Evolutionary conservation across 1,140 invertebrate species (phyloP), one percentile per base, ranked within the genome.

Genomic region (Atta cephalotes): DNA sequence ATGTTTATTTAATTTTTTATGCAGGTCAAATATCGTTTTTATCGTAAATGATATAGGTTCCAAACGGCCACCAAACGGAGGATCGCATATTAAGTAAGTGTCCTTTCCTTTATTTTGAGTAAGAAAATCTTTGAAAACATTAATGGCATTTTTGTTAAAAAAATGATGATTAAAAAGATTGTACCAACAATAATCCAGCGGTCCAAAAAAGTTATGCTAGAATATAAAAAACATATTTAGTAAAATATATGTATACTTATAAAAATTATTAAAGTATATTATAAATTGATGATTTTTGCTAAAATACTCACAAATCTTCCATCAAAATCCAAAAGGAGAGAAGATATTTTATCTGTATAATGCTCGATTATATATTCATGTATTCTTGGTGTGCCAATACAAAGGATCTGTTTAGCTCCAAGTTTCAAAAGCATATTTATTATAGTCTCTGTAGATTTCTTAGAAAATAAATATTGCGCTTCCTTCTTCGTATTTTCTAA

Each of bases 141-240:
- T 93, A 81, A 95, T 91, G 77, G 95, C 95, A 86, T 96, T 95
- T 87, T 94, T 88, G 9, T 96, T 94, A 89, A 98, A 98, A 88
- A 98, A 98, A 92, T 98, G 96, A 95, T 98, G 96, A 92, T 99
- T 99, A 93, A 98, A 98, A 96, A 98, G 97, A 93, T 99, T 99
- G 93, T 98, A 99, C 95, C 96, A 97, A 58, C 97, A 96, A 91
- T 97, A 98, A 91, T 97, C 95, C 25, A 96, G 91, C 0, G 96
- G 95, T 0, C 96, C 95, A 91, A 97, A 97, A 92, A 98, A 98
- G 74, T 96, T 96, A 65, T 96, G 95, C 96, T 97, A 95, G 94
- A 91, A 63, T 60, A 60, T 68, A 0, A 85, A 53, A 6, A 18
- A 45, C 2, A 45, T 28, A 60, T 31, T 35, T 49, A 16, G 14